Conservation (phyloP, 2,113 vertebrate species). For the Sakesphorus luctuosus region DNA sequence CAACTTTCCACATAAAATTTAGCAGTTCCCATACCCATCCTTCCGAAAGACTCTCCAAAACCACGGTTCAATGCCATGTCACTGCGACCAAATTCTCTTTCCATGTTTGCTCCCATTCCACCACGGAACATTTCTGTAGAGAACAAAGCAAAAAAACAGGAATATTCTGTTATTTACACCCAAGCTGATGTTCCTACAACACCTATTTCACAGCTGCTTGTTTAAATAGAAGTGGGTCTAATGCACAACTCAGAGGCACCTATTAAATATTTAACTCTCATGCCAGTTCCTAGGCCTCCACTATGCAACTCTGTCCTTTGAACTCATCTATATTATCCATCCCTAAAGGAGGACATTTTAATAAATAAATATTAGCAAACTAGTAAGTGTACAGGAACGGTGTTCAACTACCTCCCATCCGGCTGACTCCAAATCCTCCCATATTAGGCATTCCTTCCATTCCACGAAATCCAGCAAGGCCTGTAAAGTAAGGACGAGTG, state of each 20-base stretch:
- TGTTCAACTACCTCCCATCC: conserved; percentile 88
- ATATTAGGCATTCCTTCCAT: conserved; percentile 92
- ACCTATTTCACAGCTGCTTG: not conserved
- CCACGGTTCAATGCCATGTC: conserved; percentile 92
- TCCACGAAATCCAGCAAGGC: conserved; percentile 86
- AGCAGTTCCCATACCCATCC: conserved; percentile 82
- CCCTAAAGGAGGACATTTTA: not conserved
- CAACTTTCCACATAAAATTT: not conserved
- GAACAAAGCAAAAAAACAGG: not conserved
- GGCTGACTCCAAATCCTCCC: conserved; percentile 89
- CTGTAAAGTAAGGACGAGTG: conserved; percentile 72
- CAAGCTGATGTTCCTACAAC: not conserved
- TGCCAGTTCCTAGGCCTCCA: not conserved
- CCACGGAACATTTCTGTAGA: conserved; percentile 86
- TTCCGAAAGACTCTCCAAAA: conserved; percentile 94
- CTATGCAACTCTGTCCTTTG: conserved; percentile 31
- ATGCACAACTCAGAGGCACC: not conserved
- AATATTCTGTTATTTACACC: not conserved
- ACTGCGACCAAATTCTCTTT: conserved; percentile 90
- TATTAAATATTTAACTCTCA: conserved; percentile 24
- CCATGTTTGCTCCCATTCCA: conserved; percentile 90
- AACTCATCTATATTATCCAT: conserved; percentile 44
- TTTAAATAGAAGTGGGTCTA: not conserved
- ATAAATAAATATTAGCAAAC: not conserved
- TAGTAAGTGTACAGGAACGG: not conserved